Percentiles rank a stretch among this genome's conserved stretches.
Conservation (phyloP, 2,797 vertebrate species). For the Sciurus carolinensis region DNA sequence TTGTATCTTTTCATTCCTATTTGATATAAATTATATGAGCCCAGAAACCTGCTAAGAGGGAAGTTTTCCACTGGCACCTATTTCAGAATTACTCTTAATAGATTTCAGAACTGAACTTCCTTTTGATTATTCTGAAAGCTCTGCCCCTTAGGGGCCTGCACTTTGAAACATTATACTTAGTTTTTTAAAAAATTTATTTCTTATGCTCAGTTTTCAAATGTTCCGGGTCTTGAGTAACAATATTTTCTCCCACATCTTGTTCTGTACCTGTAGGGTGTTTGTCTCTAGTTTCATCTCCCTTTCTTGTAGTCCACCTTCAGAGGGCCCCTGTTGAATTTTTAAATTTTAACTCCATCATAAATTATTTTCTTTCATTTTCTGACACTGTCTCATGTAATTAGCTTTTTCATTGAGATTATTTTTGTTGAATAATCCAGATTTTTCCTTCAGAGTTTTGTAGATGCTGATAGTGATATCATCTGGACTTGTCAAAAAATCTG, state of each 20-base stretch:
- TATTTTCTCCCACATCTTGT: background rate
- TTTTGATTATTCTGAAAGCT: conserved; percentile 25
- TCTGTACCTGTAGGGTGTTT: background rate
- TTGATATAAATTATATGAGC: background rate
- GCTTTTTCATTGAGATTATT: background rate
- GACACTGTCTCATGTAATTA: background rate
- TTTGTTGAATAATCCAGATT: conserved; percentile 1
- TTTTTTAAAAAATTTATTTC: background rate
- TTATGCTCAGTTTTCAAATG: background rate
- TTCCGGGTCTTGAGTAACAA: background rate
- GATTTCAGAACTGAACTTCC: background rate
- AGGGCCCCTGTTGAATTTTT: background rate
- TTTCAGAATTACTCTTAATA: background rate
- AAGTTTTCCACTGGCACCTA: background rate
- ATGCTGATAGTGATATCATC: background rate
- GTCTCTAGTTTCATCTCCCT: background rate
- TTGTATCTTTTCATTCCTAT: background rate
- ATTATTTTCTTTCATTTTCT: background rate
- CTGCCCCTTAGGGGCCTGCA: no score
- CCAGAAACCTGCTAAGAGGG: background rate
- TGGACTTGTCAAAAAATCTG: no score
- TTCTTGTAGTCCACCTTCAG: background rate
- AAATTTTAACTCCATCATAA: background rate
- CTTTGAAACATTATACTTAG: background rate
- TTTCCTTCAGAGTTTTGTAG: background rate